These are phyloP conservation scores for Willisornis vidua DNA, from an alignment of 2,113 vertebrate genomes.

Conservation along the genomic window DNA sequence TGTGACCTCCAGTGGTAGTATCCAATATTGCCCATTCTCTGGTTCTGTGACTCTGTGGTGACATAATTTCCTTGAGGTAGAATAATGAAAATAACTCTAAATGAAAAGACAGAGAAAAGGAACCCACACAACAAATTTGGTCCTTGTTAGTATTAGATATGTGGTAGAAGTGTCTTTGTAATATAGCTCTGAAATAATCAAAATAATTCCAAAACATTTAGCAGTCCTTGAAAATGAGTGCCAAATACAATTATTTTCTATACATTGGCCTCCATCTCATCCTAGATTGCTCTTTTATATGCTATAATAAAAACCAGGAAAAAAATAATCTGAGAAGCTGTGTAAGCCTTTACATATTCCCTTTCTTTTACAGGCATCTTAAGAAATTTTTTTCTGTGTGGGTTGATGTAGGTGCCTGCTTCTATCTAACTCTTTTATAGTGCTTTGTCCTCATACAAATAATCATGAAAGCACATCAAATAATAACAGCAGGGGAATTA, in stretches of 20 bases:
- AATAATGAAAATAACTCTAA: background rate
- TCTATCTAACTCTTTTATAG: conserved; percentile 26
- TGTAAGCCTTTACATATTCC: background rate
- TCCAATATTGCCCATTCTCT: background rate
- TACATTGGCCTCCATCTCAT: background rate
- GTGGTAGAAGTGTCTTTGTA: background rate
- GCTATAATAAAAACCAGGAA: background rate
- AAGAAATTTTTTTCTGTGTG: background rate
- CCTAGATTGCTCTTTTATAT: background rate
- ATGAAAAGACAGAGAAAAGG: background rate
- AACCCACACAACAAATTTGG: background rate
- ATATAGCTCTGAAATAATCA: background rate
- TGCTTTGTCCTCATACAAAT: conserved; percentile 54
- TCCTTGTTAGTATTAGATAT: background rate
- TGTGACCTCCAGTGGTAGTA: background rate
- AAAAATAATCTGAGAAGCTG: background rate
- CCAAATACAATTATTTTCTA: background rate
- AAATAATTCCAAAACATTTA: background rate
- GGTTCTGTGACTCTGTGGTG: background rate
- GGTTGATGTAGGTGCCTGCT: conserved; percentile 10
- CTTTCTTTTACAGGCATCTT: background rate
- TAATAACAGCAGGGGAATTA: conserved; percentile 55
- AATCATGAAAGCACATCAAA: conserved; percentile 52
- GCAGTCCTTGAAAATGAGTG: background rate
- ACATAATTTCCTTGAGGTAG: background rate